Evolutionary conservation across 2,888 invertebrate species (phyloP).

Genomic region (Heteromyza rotundicornis): DNA sequence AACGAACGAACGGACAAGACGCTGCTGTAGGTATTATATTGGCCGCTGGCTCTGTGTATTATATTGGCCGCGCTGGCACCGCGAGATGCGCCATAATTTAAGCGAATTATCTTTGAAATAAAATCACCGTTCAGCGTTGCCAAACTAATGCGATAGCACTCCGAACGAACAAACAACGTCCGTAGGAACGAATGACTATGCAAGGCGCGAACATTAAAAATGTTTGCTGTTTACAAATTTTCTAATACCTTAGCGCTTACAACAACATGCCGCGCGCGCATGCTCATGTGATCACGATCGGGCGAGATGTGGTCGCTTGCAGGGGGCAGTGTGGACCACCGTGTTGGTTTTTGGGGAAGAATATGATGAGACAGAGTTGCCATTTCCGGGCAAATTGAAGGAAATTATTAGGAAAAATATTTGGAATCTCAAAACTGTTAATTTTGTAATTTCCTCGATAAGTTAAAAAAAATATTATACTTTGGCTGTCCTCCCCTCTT

Average conservation of each 20-base stretch:
- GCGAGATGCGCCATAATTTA: conserved; percentile 50
- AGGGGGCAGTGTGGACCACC: background rate
- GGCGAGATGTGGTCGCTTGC: background rate
- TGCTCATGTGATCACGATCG: background rate
- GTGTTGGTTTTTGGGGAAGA: no score
- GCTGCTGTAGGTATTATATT: conserved; percentile 58
- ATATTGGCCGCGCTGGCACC: no score
- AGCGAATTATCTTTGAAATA: conserved; percentile 55
- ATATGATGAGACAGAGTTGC: no score
- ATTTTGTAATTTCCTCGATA: no score
- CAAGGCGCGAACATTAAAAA: conserved; percentile 19
- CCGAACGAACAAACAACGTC: conserved; percentile 5
- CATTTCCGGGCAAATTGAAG: no score
- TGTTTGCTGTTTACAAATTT: background rate
- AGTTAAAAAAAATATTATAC: no score
- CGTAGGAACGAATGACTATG: conserved; percentile 10
- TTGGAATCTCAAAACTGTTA: no score
- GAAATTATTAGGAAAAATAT: no score
- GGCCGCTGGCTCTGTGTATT: conserved; percentile 14
- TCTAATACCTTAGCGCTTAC: conserved; percentile 14
- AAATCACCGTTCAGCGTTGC: conserved; percentile 44
- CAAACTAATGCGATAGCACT: background rate
- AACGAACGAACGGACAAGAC: conserved; percentile 16
- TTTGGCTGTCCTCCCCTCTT: background rate
- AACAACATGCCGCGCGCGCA: background rate